phyloP scores from a whole-genome alignment of 2,888 invertebrate genomes.

The Heliconius sara region DNA sequence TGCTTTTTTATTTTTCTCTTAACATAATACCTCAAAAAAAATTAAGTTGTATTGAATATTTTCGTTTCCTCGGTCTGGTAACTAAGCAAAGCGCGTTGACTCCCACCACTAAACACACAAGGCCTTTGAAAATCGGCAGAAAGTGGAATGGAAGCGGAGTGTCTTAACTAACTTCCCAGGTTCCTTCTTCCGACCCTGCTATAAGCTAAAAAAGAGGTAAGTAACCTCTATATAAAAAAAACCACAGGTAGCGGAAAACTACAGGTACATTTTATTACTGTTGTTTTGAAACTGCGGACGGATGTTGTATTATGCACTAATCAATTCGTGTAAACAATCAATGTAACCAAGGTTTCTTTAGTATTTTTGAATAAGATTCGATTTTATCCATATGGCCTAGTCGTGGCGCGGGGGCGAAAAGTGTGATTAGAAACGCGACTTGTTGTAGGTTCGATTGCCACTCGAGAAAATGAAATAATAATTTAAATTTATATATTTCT shows the following conservation, averaged over 20 bases:
- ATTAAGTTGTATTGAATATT: too few species aligned
- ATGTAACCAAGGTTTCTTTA: constrained; percentile 1
- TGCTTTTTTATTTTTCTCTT: too few species aligned
- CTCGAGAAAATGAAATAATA: too few species aligned
- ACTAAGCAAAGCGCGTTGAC: too few species aligned
- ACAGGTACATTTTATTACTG: neutral
- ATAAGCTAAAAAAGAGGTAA: neutral
- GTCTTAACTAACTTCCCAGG: neutral
- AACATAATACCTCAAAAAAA: too few species aligned
- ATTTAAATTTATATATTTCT: too few species aligned
- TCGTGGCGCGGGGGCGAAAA: too few species aligned
- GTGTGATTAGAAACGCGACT: too few species aligned
- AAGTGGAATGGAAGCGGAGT: neutral
- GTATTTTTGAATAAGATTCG: neutral
- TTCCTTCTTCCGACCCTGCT: neutral
- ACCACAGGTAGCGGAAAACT: neutral
- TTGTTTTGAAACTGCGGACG: constrained; percentile 22
- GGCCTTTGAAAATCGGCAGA: too few species aligned
- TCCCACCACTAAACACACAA: too few species aligned
- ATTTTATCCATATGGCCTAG: neutral
- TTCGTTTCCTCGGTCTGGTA: too few species aligned
- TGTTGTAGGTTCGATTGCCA: too few species aligned
- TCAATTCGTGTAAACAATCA: constrained; percentile 5
- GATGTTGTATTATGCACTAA: constrained; percentile 9
- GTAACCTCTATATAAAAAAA: neutral